Percentiles rank a stretch among this genome's conserved stretches.
phyloP scores from a whole-genome alignment of 1,140 invertebrate genomes.

The Microplitis mediator region DNA sequence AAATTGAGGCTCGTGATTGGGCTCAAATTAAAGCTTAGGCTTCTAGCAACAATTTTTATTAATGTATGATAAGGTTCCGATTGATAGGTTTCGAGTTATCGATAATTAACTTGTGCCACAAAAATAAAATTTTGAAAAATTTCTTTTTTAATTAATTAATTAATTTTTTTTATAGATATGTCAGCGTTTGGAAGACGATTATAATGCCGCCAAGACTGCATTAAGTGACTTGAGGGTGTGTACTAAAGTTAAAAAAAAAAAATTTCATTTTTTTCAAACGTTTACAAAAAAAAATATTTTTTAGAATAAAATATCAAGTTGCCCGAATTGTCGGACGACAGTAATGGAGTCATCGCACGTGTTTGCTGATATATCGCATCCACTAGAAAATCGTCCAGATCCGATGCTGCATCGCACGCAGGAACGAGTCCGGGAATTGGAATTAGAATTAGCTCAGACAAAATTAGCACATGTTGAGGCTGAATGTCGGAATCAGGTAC shows the following conservation, averaged over 20 bases:
- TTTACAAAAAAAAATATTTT: slow-evolving; percentile 21
- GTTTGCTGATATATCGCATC: slow-evolving; percentile 46
- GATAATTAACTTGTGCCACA: too few relatives aligned
- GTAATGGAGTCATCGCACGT: slow-evolving; percentile 47
- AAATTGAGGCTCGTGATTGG: too few relatives aligned
- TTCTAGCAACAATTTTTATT: too few relatives aligned
- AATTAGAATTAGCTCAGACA: slow-evolving; percentile 93
- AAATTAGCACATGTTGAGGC: slow-evolving; percentile 97
- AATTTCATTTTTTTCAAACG: neutral
- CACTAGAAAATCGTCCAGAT: slow-evolving; percentile 49
- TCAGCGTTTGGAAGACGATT: slow-evolving; percentile 85
- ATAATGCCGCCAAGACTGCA: slow-evolving; percentile 68
- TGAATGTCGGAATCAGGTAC: slow-evolving; percentile 92
- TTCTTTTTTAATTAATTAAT: slow-evolving; percentile 4
- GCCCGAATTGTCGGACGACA: slow-evolving; percentile 61
- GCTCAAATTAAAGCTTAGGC: too few relatives aligned
- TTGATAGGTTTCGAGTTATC: too few relatives aligned
- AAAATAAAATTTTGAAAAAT: neutral
- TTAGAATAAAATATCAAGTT: slow-evolving; percentile 65
- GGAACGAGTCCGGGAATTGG: slow-evolving; percentile 85
- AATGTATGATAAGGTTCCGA: too few relatives aligned
- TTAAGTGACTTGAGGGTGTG: slow-evolving; percentile 68
- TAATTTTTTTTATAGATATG: slow-evolving; percentile 71
- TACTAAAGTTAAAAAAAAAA: slow-evolving; percentile 15
- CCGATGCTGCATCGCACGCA: slow-evolving; percentile 59